Evolutionary conservation across 2,113 vertebrate genomes (phyloP), one percentile per base, ranked within the genome.

Genomic region (Silurus glanis): DNA sequence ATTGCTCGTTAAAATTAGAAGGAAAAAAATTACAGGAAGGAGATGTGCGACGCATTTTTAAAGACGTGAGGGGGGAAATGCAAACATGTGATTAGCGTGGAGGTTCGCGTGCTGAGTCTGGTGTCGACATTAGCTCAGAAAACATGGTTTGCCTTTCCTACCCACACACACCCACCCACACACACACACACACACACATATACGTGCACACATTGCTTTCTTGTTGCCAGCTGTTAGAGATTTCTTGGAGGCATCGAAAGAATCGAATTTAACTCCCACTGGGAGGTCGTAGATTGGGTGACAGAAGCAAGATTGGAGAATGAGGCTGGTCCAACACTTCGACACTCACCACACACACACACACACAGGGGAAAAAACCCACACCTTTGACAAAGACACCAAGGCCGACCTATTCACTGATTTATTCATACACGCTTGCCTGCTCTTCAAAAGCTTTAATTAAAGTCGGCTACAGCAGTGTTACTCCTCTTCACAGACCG

Each of bases 401-500:
- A 80, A 90, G 89, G 55, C 88, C 87, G 74, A 66, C 86, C 83
- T 86, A 10, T 71, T 83, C 78, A 71, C 83, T 87, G 87, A 87
- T 89, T 89, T 90, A 87, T 88, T 85, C 88, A 85, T 84, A 69
- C 85, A 90, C 86, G 82, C 85, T 88, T 83, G 81, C 88, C 84
- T 88, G 87, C 88, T 86, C 86, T 87, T 91, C 86, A 87, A 87
- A 90, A 90, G 88, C 83, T 90, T 90, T 88, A 91, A 88, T 90
- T 89, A 91, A 88, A 91, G 81, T 86, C 62, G 37, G 85, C 80
- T 87, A 88, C 78, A 83, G 74, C 74, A 67, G 83, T 87, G 86
- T 86, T 71, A 85, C 82, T 87, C 83, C 81, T 89, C 80, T 83
- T 83, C 87, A 72, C 64, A 74, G 87, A 56, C 79, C 23, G 49